These are phyloP conservation scores for Protaetia brevitarsis DNA, from an alignment of 1,140 invertebrate genomes.

Conservation along the genomic window DNA sequence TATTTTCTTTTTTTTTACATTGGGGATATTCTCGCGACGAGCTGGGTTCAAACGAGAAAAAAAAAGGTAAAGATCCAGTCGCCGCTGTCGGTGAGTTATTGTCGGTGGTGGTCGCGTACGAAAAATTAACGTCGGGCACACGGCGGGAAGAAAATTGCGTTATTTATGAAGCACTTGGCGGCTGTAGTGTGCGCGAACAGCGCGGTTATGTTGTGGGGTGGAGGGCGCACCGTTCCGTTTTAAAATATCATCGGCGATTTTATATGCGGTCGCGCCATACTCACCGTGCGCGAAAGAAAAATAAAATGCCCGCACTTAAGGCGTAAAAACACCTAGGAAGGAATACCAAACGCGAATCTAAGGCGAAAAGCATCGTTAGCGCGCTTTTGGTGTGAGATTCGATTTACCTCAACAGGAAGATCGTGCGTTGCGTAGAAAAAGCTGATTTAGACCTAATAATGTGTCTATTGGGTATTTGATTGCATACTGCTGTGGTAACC, in stretches of 20 bases:
- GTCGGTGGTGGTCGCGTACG: neutral
- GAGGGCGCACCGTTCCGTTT: neutral
- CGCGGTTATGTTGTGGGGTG: neutral
- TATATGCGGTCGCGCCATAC: neutral
- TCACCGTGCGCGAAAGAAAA: neutral
- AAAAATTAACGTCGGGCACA: slow-evolving; percentile 13
- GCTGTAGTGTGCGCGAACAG: neutral
- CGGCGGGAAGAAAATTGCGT: slow-evolving; percentile 13
- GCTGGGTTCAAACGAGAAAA: neutral
- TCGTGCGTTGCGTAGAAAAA: too few species aligned
- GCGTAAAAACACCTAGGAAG: neutral
- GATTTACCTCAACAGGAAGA: too few species aligned
- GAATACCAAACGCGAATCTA: neutral
- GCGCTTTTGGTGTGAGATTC: neutral
- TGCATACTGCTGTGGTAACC: too few species aligned
- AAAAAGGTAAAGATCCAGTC: neutral
- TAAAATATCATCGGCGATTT: neutral
- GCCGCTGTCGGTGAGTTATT: neutral
- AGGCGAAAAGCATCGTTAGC: neutral
- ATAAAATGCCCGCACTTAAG: slow-evolving; percentile 8
- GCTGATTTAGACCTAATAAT: too few species aligned
- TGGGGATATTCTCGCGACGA: too few species aligned
- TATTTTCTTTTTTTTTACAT: slow-evolving; percentile 1
- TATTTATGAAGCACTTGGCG: slow-evolving; percentile 7
- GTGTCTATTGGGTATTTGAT: too few species aligned